Evolutionary conservation across 2,888 invertebrate genomes (phyloP).

Genomic region (Pristionchus exspectatus): DNA sequence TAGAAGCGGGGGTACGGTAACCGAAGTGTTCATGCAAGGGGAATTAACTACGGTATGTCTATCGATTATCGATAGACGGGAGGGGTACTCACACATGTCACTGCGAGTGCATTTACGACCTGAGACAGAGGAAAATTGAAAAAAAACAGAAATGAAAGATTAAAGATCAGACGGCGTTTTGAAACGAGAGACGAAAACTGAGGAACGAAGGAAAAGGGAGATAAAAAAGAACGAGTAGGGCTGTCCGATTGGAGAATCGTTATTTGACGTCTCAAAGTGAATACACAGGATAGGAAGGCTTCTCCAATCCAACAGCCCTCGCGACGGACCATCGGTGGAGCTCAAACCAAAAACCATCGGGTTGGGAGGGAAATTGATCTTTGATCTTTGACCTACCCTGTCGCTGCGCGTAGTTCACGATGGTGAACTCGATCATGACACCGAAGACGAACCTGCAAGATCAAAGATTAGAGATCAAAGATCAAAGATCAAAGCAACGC

Average conservation of each 20-base stretch:
- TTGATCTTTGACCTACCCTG: conserved; percentile 62
- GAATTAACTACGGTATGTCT: background rate
- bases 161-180: background rate
- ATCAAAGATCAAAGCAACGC: conserved; percentile 51
- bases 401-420: conserved; percentile 71
- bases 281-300: background rate
- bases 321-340: background rate
- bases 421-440: conserved; percentile 74
- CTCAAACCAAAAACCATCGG: background rate
- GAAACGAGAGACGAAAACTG: background rate
- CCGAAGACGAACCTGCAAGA: conserved; percentile 71
- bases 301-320: background rate
- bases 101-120: conserved; percentile 70
- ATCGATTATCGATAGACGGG: conserved; percentile 32
- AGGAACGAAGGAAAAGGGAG: conserved; percentile 28
- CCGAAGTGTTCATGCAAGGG: background rate
- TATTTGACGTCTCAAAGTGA: background rate
- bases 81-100: conserved; percentile 56
- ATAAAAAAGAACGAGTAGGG: background rate
- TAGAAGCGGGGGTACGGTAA: background rate
- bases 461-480: conserved; percentile 28
- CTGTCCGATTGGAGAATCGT: background rate
- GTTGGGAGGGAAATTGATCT: no score
- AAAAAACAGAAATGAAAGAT: background rate
- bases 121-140: conserved; percentile 50